Percentiles rank a stretch among this genome's conserved stretches.
Evolutionary conservation across 2,113 vertebrate species (phyloP).

Genomic region (Physeter macrocephalus): DNA sequence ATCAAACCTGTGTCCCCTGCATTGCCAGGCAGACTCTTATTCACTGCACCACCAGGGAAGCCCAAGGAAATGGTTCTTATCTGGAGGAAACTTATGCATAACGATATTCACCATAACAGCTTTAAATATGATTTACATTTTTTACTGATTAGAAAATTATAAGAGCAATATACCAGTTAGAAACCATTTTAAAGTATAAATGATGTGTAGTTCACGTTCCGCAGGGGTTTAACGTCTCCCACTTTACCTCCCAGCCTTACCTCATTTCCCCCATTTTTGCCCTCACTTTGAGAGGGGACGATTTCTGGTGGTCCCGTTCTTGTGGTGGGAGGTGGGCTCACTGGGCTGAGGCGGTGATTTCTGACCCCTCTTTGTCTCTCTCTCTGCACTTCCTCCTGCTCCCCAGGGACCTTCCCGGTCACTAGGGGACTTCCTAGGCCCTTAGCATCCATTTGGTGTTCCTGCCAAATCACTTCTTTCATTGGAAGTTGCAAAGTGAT

Average conservation of each 20-base stretch:
- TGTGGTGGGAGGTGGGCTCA: background rate
- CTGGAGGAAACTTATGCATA: background rate
- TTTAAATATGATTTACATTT: too few relatives aligned
- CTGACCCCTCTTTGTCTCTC: background rate
- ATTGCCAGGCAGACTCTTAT: too few relatives aligned
- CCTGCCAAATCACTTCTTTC: fast-evolving
- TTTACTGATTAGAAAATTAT: background rate
- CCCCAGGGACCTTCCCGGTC: background rate
- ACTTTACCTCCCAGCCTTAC: background rate
- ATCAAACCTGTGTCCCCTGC: too few relatives aligned
- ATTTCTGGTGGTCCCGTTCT: background rate
- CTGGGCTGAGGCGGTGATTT: background rate
- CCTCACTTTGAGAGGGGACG: fast-evolving
- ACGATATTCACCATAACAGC: fast-evolving
- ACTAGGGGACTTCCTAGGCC: background rate
- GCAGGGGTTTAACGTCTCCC: fast-evolving
- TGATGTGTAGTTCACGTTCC: fast-evolving
- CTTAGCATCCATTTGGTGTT: fast-evolving
- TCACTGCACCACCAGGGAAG: too few relatives aligned
- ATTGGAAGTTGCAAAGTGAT: fast-evolving
- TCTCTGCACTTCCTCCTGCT: too few relatives aligned
- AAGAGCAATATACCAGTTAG: fast-evolving
- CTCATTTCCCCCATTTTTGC: background rate
- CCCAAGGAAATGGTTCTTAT: background rate
- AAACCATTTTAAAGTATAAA: too few relatives aligned